Conservation (phyloP, 1,140 invertebrate species). For the Andricus grossulariae region DNA sequence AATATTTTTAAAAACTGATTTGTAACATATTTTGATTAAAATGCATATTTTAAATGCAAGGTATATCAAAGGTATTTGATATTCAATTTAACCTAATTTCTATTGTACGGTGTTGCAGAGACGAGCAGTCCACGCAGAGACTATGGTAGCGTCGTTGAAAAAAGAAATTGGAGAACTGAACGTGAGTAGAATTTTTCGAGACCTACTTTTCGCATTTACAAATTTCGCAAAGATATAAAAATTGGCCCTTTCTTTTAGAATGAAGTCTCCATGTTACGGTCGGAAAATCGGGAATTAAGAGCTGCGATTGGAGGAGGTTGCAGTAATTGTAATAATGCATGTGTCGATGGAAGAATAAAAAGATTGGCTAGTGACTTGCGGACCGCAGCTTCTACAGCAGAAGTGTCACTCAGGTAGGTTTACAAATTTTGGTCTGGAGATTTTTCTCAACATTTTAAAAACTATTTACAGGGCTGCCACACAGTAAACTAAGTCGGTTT, state of each 20-base stretch:
- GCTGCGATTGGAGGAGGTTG: slow-evolving; percentile 60
- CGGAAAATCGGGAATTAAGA: slow-evolving; percentile 70
- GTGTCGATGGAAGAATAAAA: slow-evolving; percentile 62
- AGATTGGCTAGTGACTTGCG: slow-evolving; percentile 77
- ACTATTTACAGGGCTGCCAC: too few species aligned
- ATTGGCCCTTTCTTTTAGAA: slow-evolving; percentile 58
- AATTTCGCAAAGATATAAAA: slow-evolving; percentile 1
- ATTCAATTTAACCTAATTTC: slow-evolving; percentile 22
- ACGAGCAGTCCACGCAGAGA: slow-evolving; percentile 77
- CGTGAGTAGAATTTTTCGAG: slow-evolving; percentile 67
- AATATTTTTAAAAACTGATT: neutral
- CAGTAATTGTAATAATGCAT: slow-evolving; percentile 55
- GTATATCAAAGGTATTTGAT: too few species aligned
- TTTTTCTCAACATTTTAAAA: too few species aligned
- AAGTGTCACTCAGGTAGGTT: slow-evolving; percentile 79
- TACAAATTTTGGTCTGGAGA: neutral
- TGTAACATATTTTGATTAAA: too few species aligned
- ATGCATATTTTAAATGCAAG: too few species aligned
- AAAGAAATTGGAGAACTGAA: slow-evolving; percentile 78
- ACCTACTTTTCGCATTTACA: neutral
- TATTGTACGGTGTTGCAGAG: slow-evolving; percentile 70
- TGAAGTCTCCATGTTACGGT: slow-evolving; percentile 73
- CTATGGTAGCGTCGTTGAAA: slow-evolving; percentile 75
- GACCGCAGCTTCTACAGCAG: slow-evolving; percentile 80
- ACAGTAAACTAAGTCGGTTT: too few species aligned